These are phyloP conservation scores for Lithophane semibrunnea DNA, from an alignment of 2,888 invertebrate genomes.

Conservation along the genomic window DNA sequence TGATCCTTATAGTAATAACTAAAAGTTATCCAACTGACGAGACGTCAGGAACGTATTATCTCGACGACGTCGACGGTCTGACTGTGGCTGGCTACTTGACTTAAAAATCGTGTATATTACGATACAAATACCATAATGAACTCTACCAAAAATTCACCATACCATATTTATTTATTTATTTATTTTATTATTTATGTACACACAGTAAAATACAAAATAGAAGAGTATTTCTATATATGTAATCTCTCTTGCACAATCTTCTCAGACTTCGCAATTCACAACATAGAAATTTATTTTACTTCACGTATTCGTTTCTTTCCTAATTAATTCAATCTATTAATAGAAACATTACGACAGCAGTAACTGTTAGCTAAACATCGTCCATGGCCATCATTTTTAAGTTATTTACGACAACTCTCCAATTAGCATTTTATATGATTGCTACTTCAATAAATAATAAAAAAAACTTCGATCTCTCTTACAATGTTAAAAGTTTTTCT, in stretches of 20 bases:
- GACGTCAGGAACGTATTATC: too few relatives aligned
- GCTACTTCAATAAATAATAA: constrained; percentile 14
- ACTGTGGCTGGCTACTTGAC: not conserved
- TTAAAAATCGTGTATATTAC: not conserved
- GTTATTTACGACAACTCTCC: constrained; percentile 7
- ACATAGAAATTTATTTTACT: not conserved
- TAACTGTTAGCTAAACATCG: not conserved
- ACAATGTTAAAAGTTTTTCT: constrained; percentile 52
- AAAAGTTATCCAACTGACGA: too few relatives aligned
- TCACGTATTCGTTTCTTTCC: not conserved
- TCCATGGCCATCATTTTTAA: constrained; percentile 4
- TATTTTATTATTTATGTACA: too few relatives aligned
- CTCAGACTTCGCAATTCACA: not conserved
- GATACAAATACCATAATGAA: not conserved
- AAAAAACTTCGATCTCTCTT: constrained; percentile 25
- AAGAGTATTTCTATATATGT: too few relatives aligned
- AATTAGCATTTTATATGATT: constrained; percentile 10
- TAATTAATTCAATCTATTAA: constrained; percentile 20
- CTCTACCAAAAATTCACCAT: not conserved
- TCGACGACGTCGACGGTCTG: too few relatives aligned
- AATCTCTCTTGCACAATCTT: not conserved
- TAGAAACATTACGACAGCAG: constrained; percentile 16
- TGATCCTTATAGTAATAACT: too few relatives aligned
- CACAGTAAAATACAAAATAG: too few relatives aligned
- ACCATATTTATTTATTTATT: not conserved